Evolutionary conservation across 2,797 vertebrate species (phyloP).

Genomic region (Darevskia mixta): DNA sequence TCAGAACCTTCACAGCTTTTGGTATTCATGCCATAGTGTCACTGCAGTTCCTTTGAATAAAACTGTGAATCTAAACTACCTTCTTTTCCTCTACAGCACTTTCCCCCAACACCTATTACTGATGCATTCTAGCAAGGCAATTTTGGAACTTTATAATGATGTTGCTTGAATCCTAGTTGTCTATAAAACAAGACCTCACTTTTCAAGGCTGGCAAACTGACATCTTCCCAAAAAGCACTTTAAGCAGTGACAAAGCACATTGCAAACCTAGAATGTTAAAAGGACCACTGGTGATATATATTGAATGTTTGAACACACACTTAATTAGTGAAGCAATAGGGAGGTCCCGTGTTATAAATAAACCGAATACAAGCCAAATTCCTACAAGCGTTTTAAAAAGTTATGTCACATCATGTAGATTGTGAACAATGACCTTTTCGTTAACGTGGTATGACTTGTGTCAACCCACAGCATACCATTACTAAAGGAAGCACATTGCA

Average conservation of each 20-base stretch:
- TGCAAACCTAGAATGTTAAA: constrained; percentile 23
- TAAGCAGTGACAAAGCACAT: background rate
- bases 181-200: background rate
- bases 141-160: constrained; percentile 13
- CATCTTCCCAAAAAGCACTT: background rate
- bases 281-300: background rate
- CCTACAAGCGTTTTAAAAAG: constrained; percentile 33
- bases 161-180: background rate
- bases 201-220: background rate
- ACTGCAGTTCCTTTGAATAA: constrained; percentile 7
- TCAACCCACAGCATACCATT: constrained; percentile 34
- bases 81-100: background rate
- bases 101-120: constrained; percentile 27
- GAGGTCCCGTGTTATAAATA: background rate
- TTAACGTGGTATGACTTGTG: constrained; percentile 55
- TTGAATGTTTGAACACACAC: background rate
- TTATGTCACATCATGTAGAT: constrained; percentile 36
- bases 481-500: constrained; percentile 24
- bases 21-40: background rate
- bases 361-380: constrained; percentile 36
- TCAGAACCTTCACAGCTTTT: background rate
- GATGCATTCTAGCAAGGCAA: background rate
- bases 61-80: background rate
- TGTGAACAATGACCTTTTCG: constrained; percentile 20
- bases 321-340: background rate